Evolutionary conservation across 2,888 invertebrate species (phyloP).

Genomic region (Lymantria monacha): DNA sequence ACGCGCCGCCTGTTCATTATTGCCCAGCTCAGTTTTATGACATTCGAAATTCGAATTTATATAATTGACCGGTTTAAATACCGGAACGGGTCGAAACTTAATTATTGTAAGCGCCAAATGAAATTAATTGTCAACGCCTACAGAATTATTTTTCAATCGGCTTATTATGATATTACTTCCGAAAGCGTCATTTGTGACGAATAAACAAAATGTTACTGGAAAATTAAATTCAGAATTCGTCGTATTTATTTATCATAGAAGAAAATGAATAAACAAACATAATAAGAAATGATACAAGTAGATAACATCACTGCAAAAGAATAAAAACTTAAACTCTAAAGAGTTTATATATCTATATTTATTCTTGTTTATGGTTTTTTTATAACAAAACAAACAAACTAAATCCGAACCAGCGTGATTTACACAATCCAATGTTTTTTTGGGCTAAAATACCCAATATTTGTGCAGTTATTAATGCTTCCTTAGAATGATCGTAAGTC

Average conservation of each 20-base stretch:
- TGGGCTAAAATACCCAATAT: no score
- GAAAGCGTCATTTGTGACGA: slow-evolving; percentile 18
- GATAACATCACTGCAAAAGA: no score
- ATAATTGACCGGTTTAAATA: slow-evolving; percentile 70
- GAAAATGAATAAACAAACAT: no score
- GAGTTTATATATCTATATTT: no score
- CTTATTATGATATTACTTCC: slow-evolving; percentile 24
- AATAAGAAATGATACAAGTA: no score
- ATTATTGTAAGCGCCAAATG: slow-evolving; percentile 44
- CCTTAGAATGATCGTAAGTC: no score
- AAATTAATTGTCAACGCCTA: slow-evolving; percentile 33
- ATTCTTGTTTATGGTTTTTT: no score
- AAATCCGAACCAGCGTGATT: no score
- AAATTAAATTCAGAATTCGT: not conserved
- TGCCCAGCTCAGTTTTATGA: slow-evolving; percentile 69
- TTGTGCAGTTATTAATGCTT: no score
- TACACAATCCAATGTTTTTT: no score
- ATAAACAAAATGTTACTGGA: slow-evolving; percentile 18
- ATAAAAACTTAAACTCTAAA: no score
- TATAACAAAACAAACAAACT: no score
- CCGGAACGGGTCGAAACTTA: slow-evolving; percentile 49
- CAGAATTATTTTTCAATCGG: slow-evolving; percentile 25
- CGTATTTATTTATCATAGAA: not conserved
- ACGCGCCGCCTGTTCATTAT: slow-evolving; percentile 75
- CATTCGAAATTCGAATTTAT: slow-evolving; percentile 66